These are phyloP conservation scores for Polyploca ridens DNA, from an alignment of 2,888 invertebrate genomes.

Conservation along the genomic window DNA sequence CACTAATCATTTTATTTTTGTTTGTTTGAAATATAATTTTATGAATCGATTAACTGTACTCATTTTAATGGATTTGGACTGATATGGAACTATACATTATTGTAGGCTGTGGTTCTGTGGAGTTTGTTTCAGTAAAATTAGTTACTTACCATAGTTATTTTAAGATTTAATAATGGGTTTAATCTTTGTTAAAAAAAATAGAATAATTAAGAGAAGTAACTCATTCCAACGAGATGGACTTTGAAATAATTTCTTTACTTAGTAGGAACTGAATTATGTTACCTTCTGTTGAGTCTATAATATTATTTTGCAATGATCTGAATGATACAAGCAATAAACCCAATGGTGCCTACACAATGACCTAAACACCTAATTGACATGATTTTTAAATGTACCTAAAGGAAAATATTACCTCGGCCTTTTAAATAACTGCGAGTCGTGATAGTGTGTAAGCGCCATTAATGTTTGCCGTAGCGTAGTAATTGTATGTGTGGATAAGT, in stretches of 20 bases:
- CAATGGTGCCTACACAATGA: constrained; percentile 9
- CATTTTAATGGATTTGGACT: not conserved
- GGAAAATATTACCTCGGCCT: not conserved
- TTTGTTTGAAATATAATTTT: too few relatives aligned
- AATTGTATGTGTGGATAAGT: not conserved
- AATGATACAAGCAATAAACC: not conserved
- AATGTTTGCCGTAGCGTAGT: not conserved
- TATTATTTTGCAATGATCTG: constrained; percentile 6
- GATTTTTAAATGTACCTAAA: not conserved
- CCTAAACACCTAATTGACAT: not conserved
- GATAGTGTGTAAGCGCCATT: constrained; percentile 6
- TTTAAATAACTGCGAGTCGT: not conserved
- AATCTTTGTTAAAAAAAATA: too few relatives aligned
- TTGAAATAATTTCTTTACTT: not conserved
- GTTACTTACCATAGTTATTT: not conserved
- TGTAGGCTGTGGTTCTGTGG: not conserved
- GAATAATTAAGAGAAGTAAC: not conserved
- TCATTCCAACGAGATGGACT: not conserved
- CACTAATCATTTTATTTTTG: too few relatives aligned
- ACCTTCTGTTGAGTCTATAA: not conserved
- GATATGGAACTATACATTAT: not conserved
- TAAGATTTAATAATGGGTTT: too few relatives aligned
- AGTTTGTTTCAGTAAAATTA: not conserved
- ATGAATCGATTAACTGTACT: too few relatives aligned
- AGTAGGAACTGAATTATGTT: not conserved